Evolutionary conservation across 2,888 invertebrate species (phyloP).

Genomic region (Parthenolecanium corni): DNA sequence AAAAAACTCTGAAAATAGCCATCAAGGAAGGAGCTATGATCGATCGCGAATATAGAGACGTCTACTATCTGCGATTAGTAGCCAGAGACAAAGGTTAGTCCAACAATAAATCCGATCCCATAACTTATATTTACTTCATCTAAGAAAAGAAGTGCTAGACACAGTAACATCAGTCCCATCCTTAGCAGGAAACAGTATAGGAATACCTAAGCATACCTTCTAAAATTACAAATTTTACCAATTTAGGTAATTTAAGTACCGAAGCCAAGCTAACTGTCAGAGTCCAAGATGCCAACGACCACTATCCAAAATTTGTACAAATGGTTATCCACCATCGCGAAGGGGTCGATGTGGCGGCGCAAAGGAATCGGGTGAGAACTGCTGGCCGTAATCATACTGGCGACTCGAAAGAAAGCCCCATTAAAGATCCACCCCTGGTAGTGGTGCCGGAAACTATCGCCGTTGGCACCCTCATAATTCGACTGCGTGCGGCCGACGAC

Average conservation of each 20-base stretch:
- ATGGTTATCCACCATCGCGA: conserved; percentile 58
- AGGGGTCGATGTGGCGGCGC: conserved; percentile 40
- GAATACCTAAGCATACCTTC: too few relatives aligned
- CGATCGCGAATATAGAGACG: conserved; percentile 59
- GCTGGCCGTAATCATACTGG: conserved; percentile 31
- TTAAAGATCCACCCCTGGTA: conserved; percentile 45
- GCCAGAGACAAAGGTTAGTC: conserved; percentile 52
- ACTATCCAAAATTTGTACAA: conserved; percentile 57
- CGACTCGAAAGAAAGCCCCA: conserved; percentile 28
- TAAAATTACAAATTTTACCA: too few relatives aligned
- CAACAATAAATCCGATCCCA: too few relatives aligned
- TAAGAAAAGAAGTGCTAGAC: too few relatives aligned
- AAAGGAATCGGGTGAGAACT: conserved; percentile 6
- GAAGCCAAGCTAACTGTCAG: conserved; percentile 59
- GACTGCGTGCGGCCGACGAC: conserved; percentile 58
- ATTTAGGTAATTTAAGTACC: conserved; percentile 59
- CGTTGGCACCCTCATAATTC: conserved; percentile 56
- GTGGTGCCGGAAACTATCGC: conserved; percentile 59
- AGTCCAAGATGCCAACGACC: conserved; percentile 71
- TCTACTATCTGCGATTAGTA: conserved; percentile 57
- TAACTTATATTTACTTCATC: too few relatives aligned
- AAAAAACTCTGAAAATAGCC: conserved; percentile 49
- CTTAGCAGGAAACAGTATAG: too few relatives aligned
- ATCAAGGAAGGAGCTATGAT: conserved; percentile 47
- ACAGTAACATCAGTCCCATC: too few relatives aligned